Evolutionary conservation across 1,140 invertebrate species (phyloP).

Genomic region (Drosophila grimshawi): DNA sequence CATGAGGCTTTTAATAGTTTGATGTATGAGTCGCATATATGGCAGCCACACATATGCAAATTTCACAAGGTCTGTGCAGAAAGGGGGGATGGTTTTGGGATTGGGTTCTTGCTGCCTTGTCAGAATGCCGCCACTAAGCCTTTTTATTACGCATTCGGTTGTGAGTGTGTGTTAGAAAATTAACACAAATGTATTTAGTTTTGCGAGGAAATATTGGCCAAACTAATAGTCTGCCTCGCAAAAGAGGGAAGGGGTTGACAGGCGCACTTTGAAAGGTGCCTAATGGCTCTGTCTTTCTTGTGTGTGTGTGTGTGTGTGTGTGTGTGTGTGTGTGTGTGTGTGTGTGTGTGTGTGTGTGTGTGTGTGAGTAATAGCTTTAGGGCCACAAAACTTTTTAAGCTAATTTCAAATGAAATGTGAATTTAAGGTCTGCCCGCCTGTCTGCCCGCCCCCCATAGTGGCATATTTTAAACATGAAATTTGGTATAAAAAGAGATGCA

Average conservation of each 20-base stretch:
- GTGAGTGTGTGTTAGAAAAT: conserved; percentile 48
- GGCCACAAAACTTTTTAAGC: conserved; percentile 54
- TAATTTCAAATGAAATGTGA: conserved; percentile 51
- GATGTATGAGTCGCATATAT: conserved; percentile 69
- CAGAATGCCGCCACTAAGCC: conserved; percentile 44
- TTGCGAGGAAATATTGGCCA: conserved; percentile 58
- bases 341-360: conserved; percentile 6
- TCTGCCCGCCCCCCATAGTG: neutral
- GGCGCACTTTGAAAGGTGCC: conserved; percentile 53
- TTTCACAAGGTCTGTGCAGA: conserved; percentile 53
- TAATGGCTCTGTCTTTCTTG: conserved; percentile 33
- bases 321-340: conserved; percentile 11
- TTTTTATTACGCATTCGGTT: conserved; percentile 49
- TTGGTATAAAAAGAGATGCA: conserved; percentile 19
- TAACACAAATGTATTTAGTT: conserved; percentile 83
- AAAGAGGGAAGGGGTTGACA: neutral
- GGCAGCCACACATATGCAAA: conserved; percentile 77
- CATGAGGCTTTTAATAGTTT: conserved; percentile 79
- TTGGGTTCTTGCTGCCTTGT: conserved; percentile 20
- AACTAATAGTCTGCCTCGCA: conserved; percentile 44
- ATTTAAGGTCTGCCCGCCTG: conserved; percentile 22
- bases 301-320: neutral
- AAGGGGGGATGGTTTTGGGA: neutral
- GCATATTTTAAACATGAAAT: conserved; percentile 7
- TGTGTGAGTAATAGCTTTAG: conserved; percentile 47